phyloP scores from a whole-genome alignment of 2,797 vertebrate genomes.

The Halcyon smyrnensis region DNA sequence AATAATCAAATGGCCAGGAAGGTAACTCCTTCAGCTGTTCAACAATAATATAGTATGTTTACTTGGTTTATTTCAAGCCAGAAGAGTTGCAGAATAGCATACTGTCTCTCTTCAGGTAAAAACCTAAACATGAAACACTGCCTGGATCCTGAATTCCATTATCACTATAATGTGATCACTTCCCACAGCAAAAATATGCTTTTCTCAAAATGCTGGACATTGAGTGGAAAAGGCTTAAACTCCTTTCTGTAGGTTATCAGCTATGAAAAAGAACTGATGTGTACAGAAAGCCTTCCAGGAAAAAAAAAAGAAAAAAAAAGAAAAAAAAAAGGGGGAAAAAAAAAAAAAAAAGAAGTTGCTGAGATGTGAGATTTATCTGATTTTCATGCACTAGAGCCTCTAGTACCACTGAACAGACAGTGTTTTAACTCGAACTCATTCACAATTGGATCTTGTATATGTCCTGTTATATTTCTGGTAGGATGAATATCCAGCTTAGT shows the following conservation, averaged over 20 bases:
- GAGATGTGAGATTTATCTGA: background rate
- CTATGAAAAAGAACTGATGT: background rate
- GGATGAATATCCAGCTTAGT: background rate
- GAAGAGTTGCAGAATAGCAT: background rate
- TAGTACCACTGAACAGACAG: background rate
- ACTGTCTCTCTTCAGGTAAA: background rate
- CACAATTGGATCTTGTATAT: background rate
- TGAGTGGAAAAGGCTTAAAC: background rate
- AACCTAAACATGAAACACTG: background rate
- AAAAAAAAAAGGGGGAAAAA: background rate
- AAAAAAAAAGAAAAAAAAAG: background rate
- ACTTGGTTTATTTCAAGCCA: background rate
- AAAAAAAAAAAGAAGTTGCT: background rate
- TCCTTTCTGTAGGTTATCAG: background rate
- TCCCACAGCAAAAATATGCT: background rate
- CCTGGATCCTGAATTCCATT: background rate
- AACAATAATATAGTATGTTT: background rate
- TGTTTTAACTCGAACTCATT: background rate
- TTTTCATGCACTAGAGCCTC: background rate
- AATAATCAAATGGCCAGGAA: slow-evolving; percentile 2
- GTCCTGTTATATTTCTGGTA: background rate
- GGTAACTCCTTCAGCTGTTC: background rate
- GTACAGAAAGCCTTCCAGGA: background rate
- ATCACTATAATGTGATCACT: fast-evolving
- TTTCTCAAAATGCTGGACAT: background rate